Evolutionary conservation across 1,140 invertebrate genomes (phyloP), one percentile per base, ranked within the genome.

Genomic region (Ganaspis sp.): DNA sequence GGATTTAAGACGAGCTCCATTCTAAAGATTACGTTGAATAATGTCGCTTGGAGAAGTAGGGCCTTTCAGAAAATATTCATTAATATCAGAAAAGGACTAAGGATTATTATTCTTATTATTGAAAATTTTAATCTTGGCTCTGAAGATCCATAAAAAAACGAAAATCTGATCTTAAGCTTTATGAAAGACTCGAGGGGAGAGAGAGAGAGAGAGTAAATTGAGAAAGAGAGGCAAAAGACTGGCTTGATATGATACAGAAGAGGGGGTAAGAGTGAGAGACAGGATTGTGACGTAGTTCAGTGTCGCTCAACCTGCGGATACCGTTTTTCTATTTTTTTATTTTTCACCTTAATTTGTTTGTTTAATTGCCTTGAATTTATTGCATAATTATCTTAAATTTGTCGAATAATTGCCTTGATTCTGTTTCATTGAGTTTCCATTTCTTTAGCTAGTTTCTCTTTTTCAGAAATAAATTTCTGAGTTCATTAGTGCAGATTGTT

Each of bases 231-330:
- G 23, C 21, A 38, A 75, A 49, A 72, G 26, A 74, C 78, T 73
- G 73, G 72, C 74, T 79, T 42, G 58, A 73, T 73, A 74, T 40
- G 69, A 73, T 72, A 76, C 42, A 70, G 76, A 76, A 79, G 77
- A 72, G 53, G 38, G 38, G 78, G 72, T 37, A 74, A 80, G 77
- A 81, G 73, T 82, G 81, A 83, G 84, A 85, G 85, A 83, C 84
- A 80, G 87, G 87, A 87, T 87, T 86, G 86, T 88, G 87, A 89
- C 87, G 86, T 83, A 81, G 76, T 74, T 19, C 86, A 89, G 87
- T 83, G 87, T 5, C 78, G 74, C 85, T 88, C 87, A 89, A 86
- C 73, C 71, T 45, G 72, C 26, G 86, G 87, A 72, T 87, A 77
- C 81, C 17, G 69, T 21, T 70, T 70, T 64, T 12, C 0, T 15